Evolutionary conservation across 2,797 vertebrate genomes (phyloP).

Genomic region (Enoplosus armatus): DNA sequence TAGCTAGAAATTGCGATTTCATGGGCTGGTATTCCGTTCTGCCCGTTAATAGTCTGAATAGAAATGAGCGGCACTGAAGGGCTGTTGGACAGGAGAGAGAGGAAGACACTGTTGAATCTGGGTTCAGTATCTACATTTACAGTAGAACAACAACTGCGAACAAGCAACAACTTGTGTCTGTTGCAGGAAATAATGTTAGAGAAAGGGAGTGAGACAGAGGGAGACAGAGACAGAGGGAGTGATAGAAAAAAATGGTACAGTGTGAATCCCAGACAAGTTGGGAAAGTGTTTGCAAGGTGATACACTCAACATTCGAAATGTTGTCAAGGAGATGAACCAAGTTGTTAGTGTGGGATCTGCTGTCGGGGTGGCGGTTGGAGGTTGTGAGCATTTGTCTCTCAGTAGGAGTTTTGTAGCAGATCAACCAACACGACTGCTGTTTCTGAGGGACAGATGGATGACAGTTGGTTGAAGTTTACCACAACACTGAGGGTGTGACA

Average conservation of each 20-base stretch:
- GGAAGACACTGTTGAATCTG: neutral
- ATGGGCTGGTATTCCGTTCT: neutral
- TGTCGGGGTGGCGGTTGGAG: too few species aligned
- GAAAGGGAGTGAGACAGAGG: neutral
- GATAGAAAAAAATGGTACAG: neutral
- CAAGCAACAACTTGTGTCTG: neutral
- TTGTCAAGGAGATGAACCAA: slow-evolving; percentile 6
- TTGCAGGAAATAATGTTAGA: neutral
- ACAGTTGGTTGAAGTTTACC: slow-evolving; percentile 11
- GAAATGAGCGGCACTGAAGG: neutral
- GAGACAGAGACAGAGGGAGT: neutral
- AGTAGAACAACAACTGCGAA: neutral
- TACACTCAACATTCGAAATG: slow-evolving; percentile 5
- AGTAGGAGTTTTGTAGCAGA: slow-evolving; percentile 5
- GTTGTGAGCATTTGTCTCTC: too few species aligned
- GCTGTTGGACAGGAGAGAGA: neutral
- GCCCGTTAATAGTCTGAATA: neutral
- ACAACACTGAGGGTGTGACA: slow-evolving; percentile 1
- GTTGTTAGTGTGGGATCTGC: slow-evolving; percentile 11
- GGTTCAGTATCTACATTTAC: neutral
- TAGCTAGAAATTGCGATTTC: too few species aligned
- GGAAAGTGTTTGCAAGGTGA: slow-evolving; percentile 9
- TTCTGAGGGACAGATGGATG: slow-evolving; percentile 36
- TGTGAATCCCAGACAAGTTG: slow-evolving; percentile 25
- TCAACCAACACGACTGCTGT: slow-evolving; percentile 20